These are phyloP conservation scores for Aleiodes sp. DNA, from an alignment of 1,140 invertebrate species.

Conservation along the genomic window DNA sequence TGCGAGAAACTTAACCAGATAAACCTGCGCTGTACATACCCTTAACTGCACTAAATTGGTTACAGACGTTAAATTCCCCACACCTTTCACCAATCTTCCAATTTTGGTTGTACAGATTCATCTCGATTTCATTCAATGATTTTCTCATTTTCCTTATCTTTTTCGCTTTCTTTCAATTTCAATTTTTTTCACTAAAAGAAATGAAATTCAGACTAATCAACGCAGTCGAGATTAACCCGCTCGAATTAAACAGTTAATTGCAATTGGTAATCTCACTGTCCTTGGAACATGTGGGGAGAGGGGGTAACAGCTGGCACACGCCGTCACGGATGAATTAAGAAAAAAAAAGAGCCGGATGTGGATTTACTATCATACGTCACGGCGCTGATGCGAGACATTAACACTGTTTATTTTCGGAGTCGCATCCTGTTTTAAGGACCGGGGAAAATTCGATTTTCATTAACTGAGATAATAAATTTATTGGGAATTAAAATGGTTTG, in stretches of 20 bases:
- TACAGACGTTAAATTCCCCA: background rate
- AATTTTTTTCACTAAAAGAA: too few relatives aligned
- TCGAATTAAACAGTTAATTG: background rate
- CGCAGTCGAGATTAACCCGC: background rate
- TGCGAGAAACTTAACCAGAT: background rate
- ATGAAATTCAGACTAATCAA: background rate
- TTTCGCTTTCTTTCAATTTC: too few relatives aligned
- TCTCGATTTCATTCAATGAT: slow-evolving; percentile 2
- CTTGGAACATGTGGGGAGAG: background rate
- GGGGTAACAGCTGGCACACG: slow-evolving; percentile 10
- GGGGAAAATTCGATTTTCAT: background rate
- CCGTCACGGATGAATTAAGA: slow-evolving; percentile 9
- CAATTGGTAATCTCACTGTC: background rate
- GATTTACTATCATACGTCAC: background rate
- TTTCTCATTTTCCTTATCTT: background rate
- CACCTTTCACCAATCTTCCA: background rate
- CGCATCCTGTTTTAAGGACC: slow-evolving; percentile 7
- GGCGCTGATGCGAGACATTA: background rate
- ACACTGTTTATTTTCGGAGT: background rate
- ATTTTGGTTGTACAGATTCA: background rate
- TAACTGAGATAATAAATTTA: too few relatives aligned
- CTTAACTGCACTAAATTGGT: background rate
- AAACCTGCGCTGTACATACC: background rate
- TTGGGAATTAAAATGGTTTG: too few relatives aligned
- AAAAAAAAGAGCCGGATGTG: slow-evolving; percentile 3